Base-by-base conservation (phyloP, 2,797 vertebrate genomes). In the Novumbra hubbsi region DNA sequence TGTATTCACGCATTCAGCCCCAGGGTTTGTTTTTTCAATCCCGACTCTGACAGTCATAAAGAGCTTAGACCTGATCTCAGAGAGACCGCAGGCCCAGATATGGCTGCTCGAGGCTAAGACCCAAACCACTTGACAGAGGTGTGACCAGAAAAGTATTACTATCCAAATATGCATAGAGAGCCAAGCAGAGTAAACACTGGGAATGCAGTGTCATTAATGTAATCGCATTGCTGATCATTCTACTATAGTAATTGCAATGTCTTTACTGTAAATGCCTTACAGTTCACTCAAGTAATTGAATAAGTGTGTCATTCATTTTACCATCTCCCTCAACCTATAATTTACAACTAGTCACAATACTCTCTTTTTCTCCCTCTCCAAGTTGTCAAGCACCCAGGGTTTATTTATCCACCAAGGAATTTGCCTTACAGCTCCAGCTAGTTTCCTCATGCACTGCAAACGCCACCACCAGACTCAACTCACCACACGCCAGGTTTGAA, bases 351-450 rank as follows among this genome's bases (percentile, higher is more conserved):
- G 28, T 28, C 65, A 16, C 52, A 4, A 21, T 4, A 60, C 27
- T 21, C 38, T 19, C 19, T 14, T 19, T 41, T 21, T 57, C 34
- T 62, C 68, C 30, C 60, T 72, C 27, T 68, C 70, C 68, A n/a
- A 74, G 75, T 67, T 79, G 72, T 78, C 78, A 80, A 64, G 70
- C 73, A 81, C 70, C 72, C 73, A 77, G 79, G 73, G 68, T 73
- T 83, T 78, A 80, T 73, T 79, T 78, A 83, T 68, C 78, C 78
- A 81, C 74, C 76, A 76, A 81, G 74, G 81, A 81, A 80, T 80
- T 76, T 85, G 73, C 71, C 78, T 71, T 67, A 60, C 15, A 73
- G 73, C 68, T 77, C 62, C 55, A 67, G 77, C 78, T 76, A 77
- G 77, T 70, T 80, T 65, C 27, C 68, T 66, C 49, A 32, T 34